Evolutionary conservation across 2,797 vertebrate genomes (phyloP), one percentile per base, ranked within the genome.

Genomic region (Periophthalmus magnuspinnatus): DNA sequence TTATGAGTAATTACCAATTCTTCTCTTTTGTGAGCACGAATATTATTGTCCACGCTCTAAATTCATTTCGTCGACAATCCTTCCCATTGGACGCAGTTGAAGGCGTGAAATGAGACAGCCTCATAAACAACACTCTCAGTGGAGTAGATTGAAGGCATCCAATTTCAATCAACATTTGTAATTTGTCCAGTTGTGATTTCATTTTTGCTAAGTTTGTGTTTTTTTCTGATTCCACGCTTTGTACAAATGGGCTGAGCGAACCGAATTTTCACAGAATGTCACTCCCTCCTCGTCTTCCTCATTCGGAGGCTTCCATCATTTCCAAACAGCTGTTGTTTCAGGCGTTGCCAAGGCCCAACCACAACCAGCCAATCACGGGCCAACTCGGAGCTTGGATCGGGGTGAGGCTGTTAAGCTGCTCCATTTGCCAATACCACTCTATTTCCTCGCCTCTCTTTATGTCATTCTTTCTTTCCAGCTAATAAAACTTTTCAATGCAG

Each of bases 281-380:
- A 45, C 79, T 78, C 83, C 83, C 13, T 79, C 74, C 66, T 67
- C 36, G 68, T 73, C 64, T 84, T 81, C 66, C 84, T 78, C 90
- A 58, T 22, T 32, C n/a, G 58, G 80, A 86, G 90, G 85, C 81
- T 85, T 85, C 86, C 85, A 88, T 89, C 88, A 87, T 91, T 91
- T 92, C 88, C 89, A 90, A 90, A 90, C 92, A 93, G 89, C 92
- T 92, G 92, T 88, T 86, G 41, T 83, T 1, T 2, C 72, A 74
- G 75, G 72, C 76, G 7, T 22, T 89, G 92, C 92, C 90, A 92
- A 85, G 77, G 75, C 86, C 81, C 74, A 87, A 86, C 87, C 81
- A 68, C 85, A 76, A 80, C 82, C 84, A 77, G 81, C 89, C 90
- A 90, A 87, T 91, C 84, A 68, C 76, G 66, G 82, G 79, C 89